Conservation (phyloP, 2,113 vertebrate species). For the Dromiciops gliroides region DNA sequence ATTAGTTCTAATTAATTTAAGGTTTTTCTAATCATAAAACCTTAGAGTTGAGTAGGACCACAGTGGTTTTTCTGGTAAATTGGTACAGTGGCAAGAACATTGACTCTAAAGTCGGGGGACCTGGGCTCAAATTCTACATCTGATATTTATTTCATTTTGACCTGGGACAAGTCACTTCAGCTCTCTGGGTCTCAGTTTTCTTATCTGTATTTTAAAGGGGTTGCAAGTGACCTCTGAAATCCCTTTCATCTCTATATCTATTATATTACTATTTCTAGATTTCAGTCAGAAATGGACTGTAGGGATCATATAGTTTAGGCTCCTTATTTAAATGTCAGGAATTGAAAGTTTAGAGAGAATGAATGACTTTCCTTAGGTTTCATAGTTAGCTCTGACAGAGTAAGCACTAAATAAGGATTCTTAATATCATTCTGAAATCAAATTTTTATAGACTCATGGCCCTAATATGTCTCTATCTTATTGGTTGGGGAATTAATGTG, state of each 20-base stretch:
- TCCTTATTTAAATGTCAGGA: background rate
- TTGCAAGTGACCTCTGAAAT: background rate
- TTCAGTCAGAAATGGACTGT: background rate
- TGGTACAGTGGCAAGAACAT: background rate
- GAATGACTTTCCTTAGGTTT: background rate
- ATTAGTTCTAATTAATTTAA: background rate
- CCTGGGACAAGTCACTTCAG: background rate
- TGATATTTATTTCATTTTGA: background rate
- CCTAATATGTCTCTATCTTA: background rate
- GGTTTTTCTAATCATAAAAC: background rate
- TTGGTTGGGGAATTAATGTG: background rate
- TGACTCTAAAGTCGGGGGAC: background rate
- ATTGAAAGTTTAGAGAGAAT: background rate
- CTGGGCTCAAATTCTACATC: background rate
- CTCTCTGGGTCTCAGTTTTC: background rate
- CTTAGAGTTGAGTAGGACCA: background rate
- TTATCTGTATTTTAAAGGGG: background rate
- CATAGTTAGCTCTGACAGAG: background rate
- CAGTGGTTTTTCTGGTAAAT: background rate
- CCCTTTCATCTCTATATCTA: background rate
- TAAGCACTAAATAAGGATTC: background rate
- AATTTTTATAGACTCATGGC: background rate
- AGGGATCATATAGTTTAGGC: background rate
- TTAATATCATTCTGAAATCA: background rate
- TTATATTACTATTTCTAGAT: background rate